Conservation (phyloP, 2,797 vertebrate species). For the Acipenser transmontanus region DNA sequence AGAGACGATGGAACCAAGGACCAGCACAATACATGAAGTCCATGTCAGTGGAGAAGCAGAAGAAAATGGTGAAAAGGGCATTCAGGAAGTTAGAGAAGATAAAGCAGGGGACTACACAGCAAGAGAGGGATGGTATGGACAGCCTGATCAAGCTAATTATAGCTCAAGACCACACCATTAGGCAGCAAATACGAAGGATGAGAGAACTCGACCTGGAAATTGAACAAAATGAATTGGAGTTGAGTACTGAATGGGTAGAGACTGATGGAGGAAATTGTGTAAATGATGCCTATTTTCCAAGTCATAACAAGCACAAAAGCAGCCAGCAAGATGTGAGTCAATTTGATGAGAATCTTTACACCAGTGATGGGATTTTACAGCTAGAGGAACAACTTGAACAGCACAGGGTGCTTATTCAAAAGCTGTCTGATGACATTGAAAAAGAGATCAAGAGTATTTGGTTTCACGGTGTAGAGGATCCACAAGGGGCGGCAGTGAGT, state of each 20-base stretch:
- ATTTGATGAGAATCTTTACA: constrained; percentile 55
- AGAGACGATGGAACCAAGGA: constrained; percentile 67
- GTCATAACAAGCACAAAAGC: constrained; percentile 17
- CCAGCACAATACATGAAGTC: constrained; percentile 66
- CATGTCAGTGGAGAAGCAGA: constrained; percentile 79
- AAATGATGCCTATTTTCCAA: constrained; percentile 52
- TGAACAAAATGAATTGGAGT: constrained; percentile 61
- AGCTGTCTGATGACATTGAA: constrained; percentile 78
- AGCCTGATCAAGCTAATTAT: constrained; percentile 82
- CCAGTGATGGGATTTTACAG: constrained; percentile 61
- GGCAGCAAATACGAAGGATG: constrained; percentile 81
- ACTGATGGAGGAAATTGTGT: constrained; percentile 58
- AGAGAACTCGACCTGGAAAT: constrained; percentile 80
- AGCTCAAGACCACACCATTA: constrained; percentile 85
- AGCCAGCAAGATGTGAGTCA: constrained; percentile 32
- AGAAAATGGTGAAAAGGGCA: constrained; percentile 88
- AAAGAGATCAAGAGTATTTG: constrained; percentile 54
- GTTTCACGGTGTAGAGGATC: constrained; percentile 23
- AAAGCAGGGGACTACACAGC: constrained; percentile 64
- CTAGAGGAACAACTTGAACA: constrained; percentile 68
- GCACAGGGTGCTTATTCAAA: constrained; percentile 71
- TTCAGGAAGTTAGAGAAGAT: constrained; percentile 89
- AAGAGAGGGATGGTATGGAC: constrained; percentile 65
- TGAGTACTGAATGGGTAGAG: constrained; percentile 48
- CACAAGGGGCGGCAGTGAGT: constrained; percentile 35